These are phyloP conservation scores for Acanthochromis polyacanthus DNA, from an alignment of 2,113 vertebrate species.

Conservation along the genomic window DNA sequence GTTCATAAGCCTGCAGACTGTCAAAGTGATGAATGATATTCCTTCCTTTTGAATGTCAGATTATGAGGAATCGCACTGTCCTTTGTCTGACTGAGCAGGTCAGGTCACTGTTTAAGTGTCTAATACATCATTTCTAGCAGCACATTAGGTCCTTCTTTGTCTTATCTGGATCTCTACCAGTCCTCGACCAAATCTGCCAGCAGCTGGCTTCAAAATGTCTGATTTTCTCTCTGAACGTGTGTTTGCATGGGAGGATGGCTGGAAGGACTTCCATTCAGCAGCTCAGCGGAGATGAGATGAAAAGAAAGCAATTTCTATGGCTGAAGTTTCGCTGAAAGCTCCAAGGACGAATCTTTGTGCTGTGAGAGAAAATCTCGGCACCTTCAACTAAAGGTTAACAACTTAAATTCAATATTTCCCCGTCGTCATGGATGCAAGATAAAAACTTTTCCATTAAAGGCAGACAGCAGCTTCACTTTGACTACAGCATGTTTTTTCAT, in stretches of 20 bases:
- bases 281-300: conserved; percentile 31
- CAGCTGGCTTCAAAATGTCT: conserved; percentile 28
- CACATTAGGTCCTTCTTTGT: neutral
- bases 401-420: conserved; percentile 46
- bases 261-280: conserved; percentile 44
- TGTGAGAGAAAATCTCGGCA: conserved; percentile 23
- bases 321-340: conserved; percentile 50
- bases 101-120: conserved; percentile 36
- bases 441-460: conserved; percentile 30
- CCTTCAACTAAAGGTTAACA: conserved; percentile 63
- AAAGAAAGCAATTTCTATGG: conserved; percentile 54
- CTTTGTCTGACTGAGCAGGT: conserved; percentile 33
- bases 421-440: conserved; percentile 60
- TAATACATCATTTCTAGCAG: conserved; percentile 31
- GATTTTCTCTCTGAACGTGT: neutral
- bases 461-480: conserved; percentile 13
- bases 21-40: conserved; percentile 12
- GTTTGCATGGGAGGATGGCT: conserved; percentile 21
- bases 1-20: neutral
- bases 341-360: conserved; percentile 61
- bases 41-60: conserved; percentile 27
- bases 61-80: conserved; percentile 1
- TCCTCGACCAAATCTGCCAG: neutral
- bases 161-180: neutral
- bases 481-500: conserved; percentile 18